These are phyloP conservation scores for Chrysogorgia sp. DNA, from an alignment of 92 coral and sea anemone species.

Conservation along the genomic window DNA sequence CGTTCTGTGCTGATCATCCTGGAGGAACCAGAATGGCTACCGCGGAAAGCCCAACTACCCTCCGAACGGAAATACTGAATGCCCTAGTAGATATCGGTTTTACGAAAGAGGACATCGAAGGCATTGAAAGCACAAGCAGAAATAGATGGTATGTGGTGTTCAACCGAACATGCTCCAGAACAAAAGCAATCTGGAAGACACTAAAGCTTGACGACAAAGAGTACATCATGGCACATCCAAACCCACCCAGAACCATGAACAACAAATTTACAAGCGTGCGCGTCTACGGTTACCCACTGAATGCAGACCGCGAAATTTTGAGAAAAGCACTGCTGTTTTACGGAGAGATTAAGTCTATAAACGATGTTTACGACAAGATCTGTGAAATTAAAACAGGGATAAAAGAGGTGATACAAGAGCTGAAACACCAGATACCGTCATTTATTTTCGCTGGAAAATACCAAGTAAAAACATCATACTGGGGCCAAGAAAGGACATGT, in stretches of 20 bases:
- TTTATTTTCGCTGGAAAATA: not conserved
- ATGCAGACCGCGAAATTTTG: not conserved
- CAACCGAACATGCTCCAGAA: not conserved
- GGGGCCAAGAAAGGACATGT: too few relatives aligned
- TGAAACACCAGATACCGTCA: not conserved
- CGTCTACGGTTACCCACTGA: not conserved
- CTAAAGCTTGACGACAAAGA: not conserved
- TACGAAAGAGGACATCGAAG: not conserved
- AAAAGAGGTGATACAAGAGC: not conserved
- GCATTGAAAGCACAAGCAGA: not conserved
- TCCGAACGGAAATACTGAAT: too few relatives aligned
- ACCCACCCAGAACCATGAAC: not conserved
- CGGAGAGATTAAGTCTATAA: not conserved
- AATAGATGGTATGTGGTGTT: not conserved
- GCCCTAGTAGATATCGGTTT: too few relatives aligned
- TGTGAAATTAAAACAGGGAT: not conserved
- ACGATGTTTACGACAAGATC: not conserved
- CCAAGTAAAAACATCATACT: not conserved
- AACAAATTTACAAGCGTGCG: not conserved
- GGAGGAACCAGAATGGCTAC: too few relatives aligned
- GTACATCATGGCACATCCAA: not conserved
- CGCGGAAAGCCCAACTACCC: too few relatives aligned
- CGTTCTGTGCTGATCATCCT: too few relatives aligned
- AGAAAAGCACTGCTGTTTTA: not conserved
- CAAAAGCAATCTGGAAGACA: not conserved